Base-by-base conservation (phyloP, 2,113 vertebrate genomes). In the Cyphomyrus discorhynchus region DNA sequence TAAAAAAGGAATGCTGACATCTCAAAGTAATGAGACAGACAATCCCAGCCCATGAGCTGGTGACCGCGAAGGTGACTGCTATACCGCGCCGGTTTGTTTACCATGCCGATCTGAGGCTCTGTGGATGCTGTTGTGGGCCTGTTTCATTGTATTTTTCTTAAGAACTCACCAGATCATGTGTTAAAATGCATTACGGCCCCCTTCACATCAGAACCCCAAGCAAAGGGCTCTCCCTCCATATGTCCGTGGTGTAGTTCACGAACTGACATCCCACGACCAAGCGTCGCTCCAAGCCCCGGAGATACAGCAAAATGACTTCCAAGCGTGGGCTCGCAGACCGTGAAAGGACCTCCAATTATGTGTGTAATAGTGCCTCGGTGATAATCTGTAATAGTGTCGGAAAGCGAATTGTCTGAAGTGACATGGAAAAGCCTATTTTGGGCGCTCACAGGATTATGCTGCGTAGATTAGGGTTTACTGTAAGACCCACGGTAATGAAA, bases 401-500 rank as follows among this genome's bases (percentile, higher is more conserved):
- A 90, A 86, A 56, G 56, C n/a, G 66, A 70, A 86, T 90, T 90
- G 83, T 86, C 84, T 87, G 86, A 53, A 89, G 53, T 58, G 74
- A 86, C 74, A 88, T 74, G 83, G 80, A 88, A 88, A 13, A 88
- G 90, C 88, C 86, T 90, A 91, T 89, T 90, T 90, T 17, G 10
- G 27, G 42, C 5, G 66, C 58, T 58, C 47, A 31, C 80, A 70
- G 92, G 93, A 95, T 95, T 94, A 95, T 92, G 92, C 56, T 52
- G 50, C n/a, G 91, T 89, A 89, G 92, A 91, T 94, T 88, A 84
- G 92, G 93, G 93, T 90, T 94, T 94, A 90, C 89, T 89, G 88
- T 91, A 91, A 90, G 87, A 89, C 92, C 84, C 62, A 62, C 89
- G 88, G 5, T 93, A 91, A 92, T 86, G 83, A 93, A 89, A 92